Percentiles rank a stretch among this genome's conserved stretches.
Evolutionary conservation across 2,113 vertebrate species (phyloP).

Genomic region (Muntiacus muntjak): DNA sequence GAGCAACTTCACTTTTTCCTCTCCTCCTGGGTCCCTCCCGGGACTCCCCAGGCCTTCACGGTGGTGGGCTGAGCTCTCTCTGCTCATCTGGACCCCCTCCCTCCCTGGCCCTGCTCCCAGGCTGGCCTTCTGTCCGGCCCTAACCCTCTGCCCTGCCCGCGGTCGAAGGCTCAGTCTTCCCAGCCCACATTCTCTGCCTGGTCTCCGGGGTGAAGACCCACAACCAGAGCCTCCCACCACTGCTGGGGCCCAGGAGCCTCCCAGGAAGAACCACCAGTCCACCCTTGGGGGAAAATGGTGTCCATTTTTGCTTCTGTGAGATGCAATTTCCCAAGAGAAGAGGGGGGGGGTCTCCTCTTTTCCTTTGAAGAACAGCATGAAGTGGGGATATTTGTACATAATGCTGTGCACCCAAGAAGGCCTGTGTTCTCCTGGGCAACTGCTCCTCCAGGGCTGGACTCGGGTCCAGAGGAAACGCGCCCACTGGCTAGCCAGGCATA

Average conservation of each 20-base stretch:
- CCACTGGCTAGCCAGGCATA: rapidly evolving
- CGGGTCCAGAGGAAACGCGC: too few species aligned
- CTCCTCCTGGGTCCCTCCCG: background rate
- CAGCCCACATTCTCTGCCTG: background rate
- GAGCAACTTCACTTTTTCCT: too few species aligned
- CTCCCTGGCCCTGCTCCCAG: background rate
- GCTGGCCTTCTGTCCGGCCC: background rate
- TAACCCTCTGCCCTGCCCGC: rapidly evolving
- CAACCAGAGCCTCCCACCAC: background rate
- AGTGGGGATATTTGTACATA: background rate
- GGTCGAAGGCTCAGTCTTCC: background rate
- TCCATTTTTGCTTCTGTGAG: background rate
- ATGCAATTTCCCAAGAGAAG: background rate
- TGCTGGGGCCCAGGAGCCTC: rapidly evolving
- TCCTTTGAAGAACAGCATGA: background rate
- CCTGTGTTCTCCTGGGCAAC: rapidly evolving
- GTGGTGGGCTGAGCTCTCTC: rapidly evolving
- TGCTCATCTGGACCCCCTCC: background rate
- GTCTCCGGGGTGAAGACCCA: background rate
- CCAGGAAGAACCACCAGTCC: background rate
- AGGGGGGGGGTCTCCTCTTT: background rate
- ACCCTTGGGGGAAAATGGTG: background rate
- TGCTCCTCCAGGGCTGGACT: background rate
- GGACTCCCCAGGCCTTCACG: too few species aligned
- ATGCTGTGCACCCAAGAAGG: background rate